Evolutionary conservation across 1,140 invertebrate genomes (phyloP).

Genomic region (Brachionus asplanchnoidis): DNA sequence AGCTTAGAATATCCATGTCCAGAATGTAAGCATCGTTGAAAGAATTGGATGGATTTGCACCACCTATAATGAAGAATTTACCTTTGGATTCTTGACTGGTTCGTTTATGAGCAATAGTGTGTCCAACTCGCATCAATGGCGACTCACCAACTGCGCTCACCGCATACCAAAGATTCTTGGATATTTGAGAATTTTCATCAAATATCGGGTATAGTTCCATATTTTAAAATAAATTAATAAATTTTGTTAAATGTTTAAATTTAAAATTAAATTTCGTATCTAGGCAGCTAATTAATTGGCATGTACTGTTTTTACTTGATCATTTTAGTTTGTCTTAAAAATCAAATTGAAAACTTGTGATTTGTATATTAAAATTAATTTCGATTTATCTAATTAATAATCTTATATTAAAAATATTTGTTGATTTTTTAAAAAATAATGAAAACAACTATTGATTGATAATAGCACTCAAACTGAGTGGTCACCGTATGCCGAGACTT

Average conservation of each 20-base stretch:
- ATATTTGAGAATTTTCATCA: constrained; percentile 26
- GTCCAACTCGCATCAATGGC: constrained; percentile 55
- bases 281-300: not conserved
- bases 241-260: not conserved
- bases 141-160: constrained; percentile 50
- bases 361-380: not conserved
- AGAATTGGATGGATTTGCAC: constrained; percentile 53
- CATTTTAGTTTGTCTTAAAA: not conserved
- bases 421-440: too few relatives aligned
- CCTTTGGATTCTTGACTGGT: constrained; percentile 47
- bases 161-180: constrained; percentile 51
- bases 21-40: constrained; percentile 54
- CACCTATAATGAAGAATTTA: constrained; percentile 54
- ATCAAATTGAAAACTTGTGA: not conserved
- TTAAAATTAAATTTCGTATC: not conserved
- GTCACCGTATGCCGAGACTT: too few relatives aligned
- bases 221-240: not conserved
- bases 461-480: too few relatives aligned
- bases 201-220: constrained; percentile 26
- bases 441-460: too few relatives aligned
- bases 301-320: not conserved
- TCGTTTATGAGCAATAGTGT: constrained; percentile 49
- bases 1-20: constrained; percentile 51
- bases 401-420: too few relatives aligned
- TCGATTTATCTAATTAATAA: not conserved